Evolutionary conservation across 2,888 invertebrate species (phyloP), one percentile per base, ranked within the genome.

Genomic region (Yponomeuta sedellus): DNA sequence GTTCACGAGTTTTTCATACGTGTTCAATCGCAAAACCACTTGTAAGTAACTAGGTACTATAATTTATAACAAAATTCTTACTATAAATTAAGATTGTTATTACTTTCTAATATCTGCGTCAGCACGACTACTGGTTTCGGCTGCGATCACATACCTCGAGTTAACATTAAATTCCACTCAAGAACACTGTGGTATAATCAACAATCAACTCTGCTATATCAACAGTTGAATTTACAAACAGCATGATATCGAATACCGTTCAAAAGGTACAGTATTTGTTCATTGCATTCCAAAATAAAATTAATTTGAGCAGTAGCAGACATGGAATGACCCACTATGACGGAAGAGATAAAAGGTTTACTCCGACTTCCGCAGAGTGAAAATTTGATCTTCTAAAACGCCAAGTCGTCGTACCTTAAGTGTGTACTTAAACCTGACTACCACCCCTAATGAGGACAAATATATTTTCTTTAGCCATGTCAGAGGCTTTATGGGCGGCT

Each of bases 261-360:
- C n/a, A 62, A 62, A 39, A 8, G 62, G 39, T 11, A 19, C 57
- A 72, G 72, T 77, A 76, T 79, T 79, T 79, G 75, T 74, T 71
- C 73, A 75, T 72, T 73, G 74, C 77, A 78, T 79, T 78, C 76
- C 78, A 67, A 74, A 74, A 75, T 72, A 74, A 75, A 73, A 73
- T 71, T 72, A 72, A 71, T 70, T 69, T 71, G 72, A 73, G 72
- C 69, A 71, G 71, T 70, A 69, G 68, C 65, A 67, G 64, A 19
- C 12, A 20, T 5, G 20, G 6, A 39, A 19, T 16, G 44, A 12
- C 4, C 16, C 16, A 52, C 44, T 52, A 16, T 16, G 12, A 52
- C 4, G 16, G 8, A 52, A 52, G 16, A 52, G 16, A 16, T 16
- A 52, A 16, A 52, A 52, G 44, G 12, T 16, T 16, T 16, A 52